phyloP scores from a whole-genome alignment of 2,113 vertebrate species.

The Bostrychus sinensis region DNA sequence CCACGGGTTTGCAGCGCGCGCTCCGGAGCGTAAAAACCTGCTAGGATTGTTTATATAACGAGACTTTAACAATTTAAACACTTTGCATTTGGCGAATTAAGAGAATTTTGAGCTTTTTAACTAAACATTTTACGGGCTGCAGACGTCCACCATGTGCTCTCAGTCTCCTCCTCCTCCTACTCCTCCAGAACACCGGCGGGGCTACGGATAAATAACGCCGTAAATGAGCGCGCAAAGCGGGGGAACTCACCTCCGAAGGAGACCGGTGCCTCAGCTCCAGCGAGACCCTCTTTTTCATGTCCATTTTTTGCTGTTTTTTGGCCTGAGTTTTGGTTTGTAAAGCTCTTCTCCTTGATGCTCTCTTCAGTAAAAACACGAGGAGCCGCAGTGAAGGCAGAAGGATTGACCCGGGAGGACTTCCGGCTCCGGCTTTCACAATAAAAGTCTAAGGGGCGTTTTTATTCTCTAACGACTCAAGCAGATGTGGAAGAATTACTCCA shows the following conservation, averaged over 20 bases:
- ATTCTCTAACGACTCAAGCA: too few species aligned
- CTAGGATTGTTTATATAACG: not conserved
- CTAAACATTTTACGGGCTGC: not conserved
- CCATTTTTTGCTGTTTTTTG: constrained; percentile 58
- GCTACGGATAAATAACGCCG: not conserved
- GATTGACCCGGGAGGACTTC: not conserved
- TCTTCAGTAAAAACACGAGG: constrained; percentile 66
- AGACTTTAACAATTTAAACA: not conserved
- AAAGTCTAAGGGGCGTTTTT: not conserved
- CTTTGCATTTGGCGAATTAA: not conserved
- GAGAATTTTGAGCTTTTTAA: not conserved
- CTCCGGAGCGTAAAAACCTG: not conserved
- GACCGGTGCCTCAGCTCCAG: constrained; percentile 76
- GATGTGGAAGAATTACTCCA: too few species aligned
- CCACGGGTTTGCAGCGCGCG: not conserved
- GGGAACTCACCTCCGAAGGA: constrained; percentile 69
- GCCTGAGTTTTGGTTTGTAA: constrained; percentile 5
- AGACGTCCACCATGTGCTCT: constrained; percentile 67
- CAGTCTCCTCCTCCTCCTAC: constrained; percentile 20
- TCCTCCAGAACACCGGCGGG: constrained; percentile 6
- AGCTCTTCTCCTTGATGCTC: constrained; percentile 38
- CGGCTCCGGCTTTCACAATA: constrained; percentile 24
- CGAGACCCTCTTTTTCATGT: constrained; percentile 75
- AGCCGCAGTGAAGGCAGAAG: constrained; percentile 25
- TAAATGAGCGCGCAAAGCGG: not conserved